Conservation (phyloP, 2,113 vertebrate genomes). For the Myotis brandtii region DNA sequence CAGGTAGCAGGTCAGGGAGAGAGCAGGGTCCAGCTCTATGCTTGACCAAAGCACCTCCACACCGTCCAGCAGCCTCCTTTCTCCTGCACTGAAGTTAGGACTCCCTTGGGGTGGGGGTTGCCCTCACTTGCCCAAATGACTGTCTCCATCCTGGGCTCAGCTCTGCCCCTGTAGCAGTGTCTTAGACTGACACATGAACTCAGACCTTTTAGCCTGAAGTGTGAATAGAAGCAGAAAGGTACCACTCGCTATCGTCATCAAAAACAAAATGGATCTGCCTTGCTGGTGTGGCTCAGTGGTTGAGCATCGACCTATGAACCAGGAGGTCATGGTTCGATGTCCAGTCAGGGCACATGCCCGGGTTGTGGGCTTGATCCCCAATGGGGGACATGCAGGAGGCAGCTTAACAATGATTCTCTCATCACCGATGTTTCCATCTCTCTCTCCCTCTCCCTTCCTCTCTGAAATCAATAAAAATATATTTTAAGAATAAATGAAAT, state of each 20-base stretch:
- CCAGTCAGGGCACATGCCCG: too few species aligned
- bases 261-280: not conserved
- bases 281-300: too few species aligned
- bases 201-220: not conserved
- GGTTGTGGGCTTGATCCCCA: too few species aligned
- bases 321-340: too few species aligned
- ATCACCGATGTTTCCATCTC: too few species aligned
- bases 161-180: not conserved
- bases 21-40: not conserved
- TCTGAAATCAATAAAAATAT: too few species aligned
- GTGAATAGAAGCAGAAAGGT: accelerated
- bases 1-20: not conserved
- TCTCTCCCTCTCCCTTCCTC: too few species aligned
- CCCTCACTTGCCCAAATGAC: not conserved
- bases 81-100: not conserved
- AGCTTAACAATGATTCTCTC: too few species aligned
- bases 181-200: not conserved
- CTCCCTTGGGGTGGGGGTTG: not conserved
- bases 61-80: not conserved
- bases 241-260: not conserved
- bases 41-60: not conserved
- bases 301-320: too few species aligned
- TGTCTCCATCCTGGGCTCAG: not conserved
- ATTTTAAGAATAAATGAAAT: not conserved
- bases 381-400: too few species aligned